A percentile compares a stretch with the other conserved stretches of the same genome.
These are phyloP conservation scores for Porites cylindrica DNA, from an alignment of 92 coral and sea anemone species.

Conservation along the genomic window DNA sequence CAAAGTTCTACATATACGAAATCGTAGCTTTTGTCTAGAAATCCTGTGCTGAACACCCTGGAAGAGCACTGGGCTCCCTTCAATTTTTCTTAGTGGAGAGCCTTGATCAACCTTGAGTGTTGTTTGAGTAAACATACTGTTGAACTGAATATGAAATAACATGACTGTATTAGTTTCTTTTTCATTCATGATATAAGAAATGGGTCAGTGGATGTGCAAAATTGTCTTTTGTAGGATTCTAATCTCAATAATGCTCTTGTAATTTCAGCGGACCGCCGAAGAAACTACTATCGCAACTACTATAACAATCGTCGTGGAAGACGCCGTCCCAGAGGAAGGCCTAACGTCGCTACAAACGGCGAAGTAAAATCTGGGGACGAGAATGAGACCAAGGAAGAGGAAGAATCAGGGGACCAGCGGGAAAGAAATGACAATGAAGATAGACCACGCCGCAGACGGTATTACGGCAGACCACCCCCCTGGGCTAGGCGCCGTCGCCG, in stretches of 20 bases:
- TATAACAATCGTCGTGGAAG: conserved; percentile 77
- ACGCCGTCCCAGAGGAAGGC: conserved; percentile 92
- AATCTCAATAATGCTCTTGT: not conserved
- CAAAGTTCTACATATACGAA: too few species aligned
- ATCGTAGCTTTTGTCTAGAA: too few species aligned
- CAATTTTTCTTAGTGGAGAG: too few species aligned
- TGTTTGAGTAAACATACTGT: too few species aligned
- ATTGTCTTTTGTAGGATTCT: not conserved
- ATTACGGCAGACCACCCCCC: conserved; percentile 75
- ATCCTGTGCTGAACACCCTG: too few species aligned
- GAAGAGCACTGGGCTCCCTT: too few species aligned
- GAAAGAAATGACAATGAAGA: conserved; percentile 66
- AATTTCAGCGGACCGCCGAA: conserved; percentile 87
- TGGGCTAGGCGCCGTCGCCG: conserved; percentile 84
- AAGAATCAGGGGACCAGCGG: conserved; percentile 55
- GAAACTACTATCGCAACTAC: conserved; percentile 69
- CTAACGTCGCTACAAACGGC: conserved; percentile 80
- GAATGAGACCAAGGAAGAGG: conserved; percentile 65
- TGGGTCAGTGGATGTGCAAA: too few species aligned
- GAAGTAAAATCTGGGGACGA: conserved; percentile 86
- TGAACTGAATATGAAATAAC: too few species aligned
- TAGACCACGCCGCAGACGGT: conserved; percentile 79
- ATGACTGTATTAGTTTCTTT: too few species aligned
- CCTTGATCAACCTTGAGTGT: too few species aligned
- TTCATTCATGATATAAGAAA: too few species aligned